These are phyloP conservation scores for Noctuana brunneofusca DNA, from an alignment of 2,888 invertebrate species.

Conservation along the genomic window DNA sequence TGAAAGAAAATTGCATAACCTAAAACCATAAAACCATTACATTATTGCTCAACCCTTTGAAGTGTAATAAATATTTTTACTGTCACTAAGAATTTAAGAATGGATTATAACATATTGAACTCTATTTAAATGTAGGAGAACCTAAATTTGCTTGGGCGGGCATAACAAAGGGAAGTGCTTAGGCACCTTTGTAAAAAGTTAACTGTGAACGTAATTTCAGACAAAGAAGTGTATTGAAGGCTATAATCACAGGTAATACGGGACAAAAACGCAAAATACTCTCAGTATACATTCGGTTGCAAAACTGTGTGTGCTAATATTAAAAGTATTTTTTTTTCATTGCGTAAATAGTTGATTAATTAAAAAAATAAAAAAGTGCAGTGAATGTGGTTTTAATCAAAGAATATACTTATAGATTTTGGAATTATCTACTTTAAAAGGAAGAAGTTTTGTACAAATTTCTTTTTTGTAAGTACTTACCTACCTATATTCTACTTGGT, in stretches of 20 bases:
- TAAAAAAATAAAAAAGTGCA: background rate
- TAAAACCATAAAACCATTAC: conserved; percentile 76
- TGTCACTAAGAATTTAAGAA: conserved; percentile 47
- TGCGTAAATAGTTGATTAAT: background rate
- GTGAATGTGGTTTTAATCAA: background rate
- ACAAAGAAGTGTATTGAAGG: conserved; percentile 64
- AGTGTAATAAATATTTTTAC: conserved; percentile 70
- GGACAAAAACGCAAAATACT: conserved; percentile 50
- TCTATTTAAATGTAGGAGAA: conserved; percentile 40
- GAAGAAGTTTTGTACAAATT: no score
- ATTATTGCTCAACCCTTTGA: conserved; percentile 76
- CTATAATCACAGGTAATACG: conserved; percentile 71
- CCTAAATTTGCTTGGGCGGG: conserved; percentile 33
- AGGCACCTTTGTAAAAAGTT: conserved; percentile 51
- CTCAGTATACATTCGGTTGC: conserved; percentile 61
- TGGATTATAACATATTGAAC: conserved; percentile 40
- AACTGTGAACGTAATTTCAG: conserved; percentile 68
- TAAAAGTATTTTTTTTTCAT: background rate
- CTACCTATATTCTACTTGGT: no score
- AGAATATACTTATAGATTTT: no score
- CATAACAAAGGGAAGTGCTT: conserved; percentile 36
- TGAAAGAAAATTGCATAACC: conserved; percentile 76
- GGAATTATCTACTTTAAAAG: background rate
- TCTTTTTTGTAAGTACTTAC: no score
- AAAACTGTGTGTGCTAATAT: conserved; percentile 43